These are phyloP conservation scores for Leptosomus discolor DNA, from an alignment of 2,113 vertebrate genomes.

Conservation along the genomic window DNA sequence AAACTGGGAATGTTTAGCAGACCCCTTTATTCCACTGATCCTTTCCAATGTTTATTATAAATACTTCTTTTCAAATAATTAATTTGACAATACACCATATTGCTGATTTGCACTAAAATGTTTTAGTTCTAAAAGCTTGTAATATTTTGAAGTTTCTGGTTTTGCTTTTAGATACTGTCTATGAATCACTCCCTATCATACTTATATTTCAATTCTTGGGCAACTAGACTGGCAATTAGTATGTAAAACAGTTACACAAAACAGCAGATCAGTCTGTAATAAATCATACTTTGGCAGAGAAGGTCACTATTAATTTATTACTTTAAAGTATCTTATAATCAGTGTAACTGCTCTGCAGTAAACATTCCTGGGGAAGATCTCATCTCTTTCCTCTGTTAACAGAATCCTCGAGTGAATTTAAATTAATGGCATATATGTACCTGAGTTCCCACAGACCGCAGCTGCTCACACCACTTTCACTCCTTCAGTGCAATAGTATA, in stretches of 20 bases:
- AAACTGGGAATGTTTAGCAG: not conserved
- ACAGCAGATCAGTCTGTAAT: slow-evolving; percentile 10
- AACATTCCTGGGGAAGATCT: not conserved
- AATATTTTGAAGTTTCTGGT: not conserved
- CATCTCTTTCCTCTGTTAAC: not conserved
- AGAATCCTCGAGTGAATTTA: not conserved
- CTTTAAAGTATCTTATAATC: not conserved
- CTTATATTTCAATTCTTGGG: slow-evolving; percentile 42
- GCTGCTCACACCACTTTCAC: not conserved
- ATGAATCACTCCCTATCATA: slow-evolving; percentile 18
- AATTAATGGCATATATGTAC: not conserved
- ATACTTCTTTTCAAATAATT: slow-evolving; percentile 57
- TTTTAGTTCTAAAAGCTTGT: not conserved
- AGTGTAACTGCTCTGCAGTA: not conserved
- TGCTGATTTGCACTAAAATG: slow-evolving; percentile 7
- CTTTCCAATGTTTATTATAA: slow-evolving; percentile 60
- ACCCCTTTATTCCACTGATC: not conserved
- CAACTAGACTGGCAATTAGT: slow-evolving; percentile 23
- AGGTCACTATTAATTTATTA: slow-evolving; percentile 36
- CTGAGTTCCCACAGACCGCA: not conserved
- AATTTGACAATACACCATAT: slow-evolving; percentile 44
- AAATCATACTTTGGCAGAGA: slow-evolving; percentile 3
- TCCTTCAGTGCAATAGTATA: not conserved
- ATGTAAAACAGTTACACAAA: slow-evolving; percentile 12
- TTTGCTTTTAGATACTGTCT: not conserved